These are phyloP conservation scores for Hemithea aestivaria DNA, from an alignment of 2,888 invertebrate genomes.

Conservation along the genomic window DNA sequence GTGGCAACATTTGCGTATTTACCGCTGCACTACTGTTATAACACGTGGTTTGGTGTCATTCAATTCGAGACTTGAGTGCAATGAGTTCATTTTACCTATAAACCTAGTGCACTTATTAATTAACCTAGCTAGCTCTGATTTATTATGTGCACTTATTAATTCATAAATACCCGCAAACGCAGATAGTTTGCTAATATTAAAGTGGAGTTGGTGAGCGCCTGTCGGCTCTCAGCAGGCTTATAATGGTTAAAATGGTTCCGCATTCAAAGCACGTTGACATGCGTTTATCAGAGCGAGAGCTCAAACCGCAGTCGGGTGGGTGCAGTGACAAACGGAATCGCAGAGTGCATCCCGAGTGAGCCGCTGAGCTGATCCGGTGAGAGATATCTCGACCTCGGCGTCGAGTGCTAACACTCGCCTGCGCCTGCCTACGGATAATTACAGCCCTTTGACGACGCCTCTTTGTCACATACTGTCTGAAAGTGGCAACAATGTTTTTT, in stretches of 20 bases:
- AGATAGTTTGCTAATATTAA: constrained; percentile 15
- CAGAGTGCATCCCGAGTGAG: constrained; percentile 74
- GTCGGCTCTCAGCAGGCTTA: constrained; percentile 34
- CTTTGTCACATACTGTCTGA: constrained; percentile 52
- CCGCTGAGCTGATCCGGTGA: constrained; percentile 74
- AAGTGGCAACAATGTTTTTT: constrained; percentile 54
- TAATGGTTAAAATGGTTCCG: constrained; percentile 54
- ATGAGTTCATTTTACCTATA: not conserved
- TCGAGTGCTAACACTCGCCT: constrained; percentile 65
- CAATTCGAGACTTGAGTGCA: constrained; percentile 3
- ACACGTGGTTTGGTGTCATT: constrained; percentile 1
- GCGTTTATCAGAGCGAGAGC: constrained; percentile 73
- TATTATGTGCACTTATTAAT: too few species aligned
- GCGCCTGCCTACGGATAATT: constrained; percentile 67
- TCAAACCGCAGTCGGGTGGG: constrained; percentile 63
- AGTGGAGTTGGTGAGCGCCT: constrained; percentile 20
- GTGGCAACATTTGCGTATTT: constrained; percentile 27
- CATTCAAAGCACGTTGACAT: constrained; percentile 71
- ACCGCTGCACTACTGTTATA: not conserved
- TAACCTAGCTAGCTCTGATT: too few species aligned
- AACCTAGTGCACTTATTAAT: too few species aligned
- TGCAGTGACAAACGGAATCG: constrained; percentile 75
- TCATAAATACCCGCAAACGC: too few species aligned
- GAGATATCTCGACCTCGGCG: constrained; percentile 73
- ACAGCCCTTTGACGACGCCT: constrained; percentile 66